Conservation (phyloP, 2,888 invertebrate genomes). For the Sisyra terminalis region DNA sequence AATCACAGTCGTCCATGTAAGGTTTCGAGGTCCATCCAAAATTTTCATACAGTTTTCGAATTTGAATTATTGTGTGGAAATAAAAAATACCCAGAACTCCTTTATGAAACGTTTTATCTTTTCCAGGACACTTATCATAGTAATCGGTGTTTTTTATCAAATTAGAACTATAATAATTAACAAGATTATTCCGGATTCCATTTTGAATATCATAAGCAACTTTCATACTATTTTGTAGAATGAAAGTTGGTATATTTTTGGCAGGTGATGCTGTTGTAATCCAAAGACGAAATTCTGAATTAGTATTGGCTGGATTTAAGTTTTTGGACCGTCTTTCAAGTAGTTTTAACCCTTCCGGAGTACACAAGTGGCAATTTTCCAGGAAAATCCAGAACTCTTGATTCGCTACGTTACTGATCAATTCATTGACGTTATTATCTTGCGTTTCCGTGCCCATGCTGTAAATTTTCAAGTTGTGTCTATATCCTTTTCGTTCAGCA, state of each 20-base stretch:
- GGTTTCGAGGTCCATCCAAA: conserved; percentile 79
- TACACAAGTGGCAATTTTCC: conserved; percentile 67
- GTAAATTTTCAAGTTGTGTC: conserved; percentile 47
- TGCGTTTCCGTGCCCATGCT: conserved; percentile 67
- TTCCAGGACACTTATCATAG: conserved; percentile 58
- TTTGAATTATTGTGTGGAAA: conserved; percentile 71
- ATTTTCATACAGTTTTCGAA: conserved; percentile 65
- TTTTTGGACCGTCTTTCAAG: conserved; percentile 62
- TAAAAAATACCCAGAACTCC: conserved; percentile 66
- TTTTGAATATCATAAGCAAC: conserved; percentile 91
- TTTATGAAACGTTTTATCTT: conserved; percentile 62
- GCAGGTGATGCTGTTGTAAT: conserved; percentile 77
- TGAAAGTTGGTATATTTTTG: conserved; percentile 62
- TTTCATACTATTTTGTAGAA: conserved; percentile 79
- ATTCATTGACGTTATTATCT: conserved; percentile 49
- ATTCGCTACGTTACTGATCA: conserved; percentile 50
- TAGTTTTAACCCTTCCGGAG: conserved; percentile 62
- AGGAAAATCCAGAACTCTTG: conserved; percentile 70
- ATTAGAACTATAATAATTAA: conserved; percentile 70
- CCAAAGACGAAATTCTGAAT: conserved; percentile 68
- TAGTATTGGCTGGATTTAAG: conserved; percentile 49
- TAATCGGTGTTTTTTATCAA: conserved; percentile 72
- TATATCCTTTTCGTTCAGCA: conserved; percentile 52
- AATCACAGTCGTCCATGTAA: conserved; percentile 73
- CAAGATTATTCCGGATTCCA: conserved; percentile 70